These are phyloP conservation scores for Paramormyrops kingsleyae DNA, from an alignment of 2,113 vertebrate species.

Conservation along the genomic window DNA sequence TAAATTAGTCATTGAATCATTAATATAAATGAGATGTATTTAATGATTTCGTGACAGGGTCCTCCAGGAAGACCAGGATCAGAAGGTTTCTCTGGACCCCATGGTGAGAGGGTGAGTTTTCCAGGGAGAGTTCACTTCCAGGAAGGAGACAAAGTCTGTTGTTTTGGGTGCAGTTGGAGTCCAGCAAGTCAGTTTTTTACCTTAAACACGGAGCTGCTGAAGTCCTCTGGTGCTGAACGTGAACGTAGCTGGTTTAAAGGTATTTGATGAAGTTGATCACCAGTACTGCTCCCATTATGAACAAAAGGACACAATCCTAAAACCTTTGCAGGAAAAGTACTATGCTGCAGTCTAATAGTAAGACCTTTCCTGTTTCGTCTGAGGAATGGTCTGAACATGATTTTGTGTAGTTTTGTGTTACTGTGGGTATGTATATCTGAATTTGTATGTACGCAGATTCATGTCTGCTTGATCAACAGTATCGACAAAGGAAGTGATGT, in stretches of 20 bases:
- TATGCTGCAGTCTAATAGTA: not conserved
- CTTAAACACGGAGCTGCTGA: not conserved
- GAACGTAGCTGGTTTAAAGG: not conserved
- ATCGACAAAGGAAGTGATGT: not conserved
- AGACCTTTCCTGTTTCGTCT: not conserved
- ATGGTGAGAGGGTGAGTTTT: constrained; percentile 64
- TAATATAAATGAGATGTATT: not conserved
- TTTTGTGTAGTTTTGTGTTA: not conserved
- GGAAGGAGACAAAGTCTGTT: not conserved
- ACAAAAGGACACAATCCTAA: not conserved
- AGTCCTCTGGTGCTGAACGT: not conserved
- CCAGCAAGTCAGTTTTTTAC: not conserved
- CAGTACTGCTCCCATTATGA: not conserved
- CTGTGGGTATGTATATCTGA: not conserved
- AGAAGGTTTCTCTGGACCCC: constrained; percentile 52
- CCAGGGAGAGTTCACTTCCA: not conserved
- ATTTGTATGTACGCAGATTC: not conserved
- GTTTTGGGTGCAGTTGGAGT: not conserved
- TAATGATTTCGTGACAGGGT: constrained; percentile 53
- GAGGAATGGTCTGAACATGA: not conserved
- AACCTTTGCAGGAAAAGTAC: not conserved
- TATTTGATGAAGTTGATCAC: not conserved
- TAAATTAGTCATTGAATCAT: not conserved
- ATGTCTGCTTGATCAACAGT: constrained; percentile 17
- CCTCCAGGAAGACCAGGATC: constrained; percentile 56